Conservation (phyloP, 1,140 invertebrate genomes). For the Venturia canescens region DNA sequence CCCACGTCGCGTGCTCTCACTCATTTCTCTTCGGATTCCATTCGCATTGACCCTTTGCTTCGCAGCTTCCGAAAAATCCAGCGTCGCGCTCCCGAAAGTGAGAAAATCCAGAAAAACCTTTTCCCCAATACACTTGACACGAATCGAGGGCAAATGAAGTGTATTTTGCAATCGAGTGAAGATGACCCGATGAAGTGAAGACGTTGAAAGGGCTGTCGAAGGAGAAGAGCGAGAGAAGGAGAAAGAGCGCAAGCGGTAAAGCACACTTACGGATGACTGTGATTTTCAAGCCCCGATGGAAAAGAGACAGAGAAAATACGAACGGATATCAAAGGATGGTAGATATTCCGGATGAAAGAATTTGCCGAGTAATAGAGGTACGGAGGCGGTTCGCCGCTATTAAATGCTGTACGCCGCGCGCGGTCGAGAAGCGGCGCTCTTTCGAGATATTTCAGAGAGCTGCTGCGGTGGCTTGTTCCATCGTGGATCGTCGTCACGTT, state of each 20-base stretch:
- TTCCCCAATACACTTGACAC: too few species aligned
- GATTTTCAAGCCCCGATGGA: slow-evolving; percentile 1
- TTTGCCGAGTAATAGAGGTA: slow-evolving; percentile 59
- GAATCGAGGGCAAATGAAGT: background rate
- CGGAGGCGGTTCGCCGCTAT: slow-evolving; percentile 45
- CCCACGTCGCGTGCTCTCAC: background rate
- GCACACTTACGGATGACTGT: slow-evolving; percentile 24
- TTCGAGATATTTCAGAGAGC: slow-evolving; percentile 23
- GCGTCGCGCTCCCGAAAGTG: too few species aligned
- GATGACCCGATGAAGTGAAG: too few species aligned
- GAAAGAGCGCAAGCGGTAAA: slow-evolving; percentile 20
- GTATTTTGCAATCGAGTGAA: too few species aligned
- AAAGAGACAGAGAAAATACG: background rate
- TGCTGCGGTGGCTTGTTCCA: background rate
- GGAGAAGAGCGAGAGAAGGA: slow-evolving; percentile 14
- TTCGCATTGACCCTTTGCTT: too few species aligned
- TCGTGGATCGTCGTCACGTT: slow-evolving; percentile 17
- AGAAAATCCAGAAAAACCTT: too few species aligned
- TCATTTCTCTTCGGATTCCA: background rate
- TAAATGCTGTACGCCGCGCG: slow-evolving; percentile 56
- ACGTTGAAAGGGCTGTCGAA: background rate
- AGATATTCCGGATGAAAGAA: slow-evolving; percentile 45
- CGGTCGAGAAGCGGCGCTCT: slow-evolving; percentile 36
- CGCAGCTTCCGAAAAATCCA: too few species aligned
- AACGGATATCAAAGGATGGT: background rate